Evolutionary conservation across 2,797 vertebrate genomes (phyloP).

Genomic region (Gorsachius magnificus): DNA sequence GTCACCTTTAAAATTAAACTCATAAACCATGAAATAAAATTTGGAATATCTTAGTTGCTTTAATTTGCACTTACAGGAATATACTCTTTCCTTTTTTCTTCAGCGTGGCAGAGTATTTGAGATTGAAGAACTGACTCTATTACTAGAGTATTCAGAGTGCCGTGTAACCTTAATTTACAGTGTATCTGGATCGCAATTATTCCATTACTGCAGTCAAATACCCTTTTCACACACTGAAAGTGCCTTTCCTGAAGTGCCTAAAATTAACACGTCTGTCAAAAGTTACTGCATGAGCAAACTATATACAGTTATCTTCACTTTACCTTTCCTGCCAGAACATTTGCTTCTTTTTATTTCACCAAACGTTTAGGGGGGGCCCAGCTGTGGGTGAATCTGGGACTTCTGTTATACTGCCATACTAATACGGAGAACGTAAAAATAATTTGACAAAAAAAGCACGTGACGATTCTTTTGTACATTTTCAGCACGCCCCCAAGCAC

Average conservation of each 20-base stretch:
- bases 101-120: neutral
- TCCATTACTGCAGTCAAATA: neutral
- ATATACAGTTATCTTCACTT: neutral
- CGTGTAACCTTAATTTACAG: neutral
- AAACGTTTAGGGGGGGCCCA: neutral
- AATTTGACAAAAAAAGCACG: neutral
- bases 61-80: neutral
- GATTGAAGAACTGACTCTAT: neutral
- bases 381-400: fast-evolving
- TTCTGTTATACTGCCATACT: neutral
- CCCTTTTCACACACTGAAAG: neutral
- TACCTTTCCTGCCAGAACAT: neutral
- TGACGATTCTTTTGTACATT: neutral
- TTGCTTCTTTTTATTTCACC: neutral
- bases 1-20: neutral
- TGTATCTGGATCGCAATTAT: neutral
- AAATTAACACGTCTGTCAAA: neutral
- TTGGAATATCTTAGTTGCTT: neutral
- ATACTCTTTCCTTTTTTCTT: neutral
- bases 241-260: neutral
- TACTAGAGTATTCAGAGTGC: neutral
- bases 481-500: neutral
- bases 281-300: neutral
- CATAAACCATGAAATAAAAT: neutral
- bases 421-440: fast-evolving